Base-by-base conservation (phyloP, 2,113 vertebrate genomes). In the Otus sunia region DNA sequence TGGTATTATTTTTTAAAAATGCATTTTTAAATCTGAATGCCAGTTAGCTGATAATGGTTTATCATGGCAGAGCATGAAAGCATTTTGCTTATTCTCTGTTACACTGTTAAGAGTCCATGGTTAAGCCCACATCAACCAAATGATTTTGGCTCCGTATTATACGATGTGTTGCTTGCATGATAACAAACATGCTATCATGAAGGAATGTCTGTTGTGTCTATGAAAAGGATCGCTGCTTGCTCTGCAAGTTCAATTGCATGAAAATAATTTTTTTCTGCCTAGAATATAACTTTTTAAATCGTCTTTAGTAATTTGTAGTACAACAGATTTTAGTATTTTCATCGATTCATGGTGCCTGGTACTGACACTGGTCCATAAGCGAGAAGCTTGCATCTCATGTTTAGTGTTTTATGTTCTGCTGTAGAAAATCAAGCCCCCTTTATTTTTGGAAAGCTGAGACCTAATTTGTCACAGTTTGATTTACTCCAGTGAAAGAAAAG, bases 101-200 rank as follows among this genome's bases (percentile, higher is more conserved):
- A 30, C 6, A 39, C 45, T 86, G 30, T 10, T 25, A 58, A 79
- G 62, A 43, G 41, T 37, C 41, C 0, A 0, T 32, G 27, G 19
- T 69, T 41, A 55, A 83, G 83, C 36, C 3, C 2, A 21, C 15
- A 23, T 37, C 49, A 88, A 71, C 78, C 75, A 36, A 53, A 45
- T 43, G 25, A 50, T 59, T 90, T 86, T 83, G 72, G 37, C 75
- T 91, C 32, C 4, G 0, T 26, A 0, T 66, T 76, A 22, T 30
- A 26, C 0, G 3, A 36, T 47, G 36, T 75, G 69, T 64, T 86
- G 66, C 62, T 85, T 1, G 1, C 1, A 0, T 52, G 68, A 21
- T 30, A 58, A 73, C n/a, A 32, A 67, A 26, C 22, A 1, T 67
- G 34, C 58, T 68, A 5, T 68, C 39, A 1, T 9, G 45, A 67